Evolutionary conservation across 2,113 vertebrate genomes (phyloP).

Genomic region (Fulmarus glacialis): DNA sequence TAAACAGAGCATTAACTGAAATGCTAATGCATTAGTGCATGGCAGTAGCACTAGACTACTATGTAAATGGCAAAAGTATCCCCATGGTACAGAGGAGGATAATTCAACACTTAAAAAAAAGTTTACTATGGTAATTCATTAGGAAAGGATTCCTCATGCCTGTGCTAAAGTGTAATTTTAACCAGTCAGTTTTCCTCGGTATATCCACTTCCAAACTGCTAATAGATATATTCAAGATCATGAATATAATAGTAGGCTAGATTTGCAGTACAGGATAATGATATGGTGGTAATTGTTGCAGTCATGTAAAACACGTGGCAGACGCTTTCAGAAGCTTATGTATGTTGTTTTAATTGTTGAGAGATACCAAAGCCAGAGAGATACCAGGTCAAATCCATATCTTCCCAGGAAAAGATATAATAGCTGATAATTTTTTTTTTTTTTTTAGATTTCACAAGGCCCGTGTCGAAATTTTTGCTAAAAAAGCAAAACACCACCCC

Average conservation of each 20-base stretch:
- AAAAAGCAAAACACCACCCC: neutral
- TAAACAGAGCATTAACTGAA: neutral
- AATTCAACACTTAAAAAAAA: neutral
- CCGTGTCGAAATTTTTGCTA: neutral
- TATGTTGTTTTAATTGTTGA: neutral
- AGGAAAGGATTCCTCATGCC: neutral
- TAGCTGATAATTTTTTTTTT: neutral
- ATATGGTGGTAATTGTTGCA: neutral
- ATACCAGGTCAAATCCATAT: neutral
- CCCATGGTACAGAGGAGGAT: neutral
- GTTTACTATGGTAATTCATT: neutral
- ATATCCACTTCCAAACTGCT: neutral
- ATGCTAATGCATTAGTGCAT: neutral
- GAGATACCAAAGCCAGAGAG: neutral
- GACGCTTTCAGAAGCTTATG: neutral
- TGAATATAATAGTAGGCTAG: neutral
- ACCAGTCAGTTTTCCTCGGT: neutral
- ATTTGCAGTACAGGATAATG: neutral
- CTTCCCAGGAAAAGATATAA: neutral
- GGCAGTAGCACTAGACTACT: neutral
- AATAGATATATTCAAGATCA: neutral
- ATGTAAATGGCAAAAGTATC: neutral
- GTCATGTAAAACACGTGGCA: accelerated
- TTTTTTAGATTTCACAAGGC: neutral
- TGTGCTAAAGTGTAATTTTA: neutral